phyloP scores from a whole-genome alignment of 2,888 invertebrate species.

The Cataglyphis rosenhaueri region DNA sequence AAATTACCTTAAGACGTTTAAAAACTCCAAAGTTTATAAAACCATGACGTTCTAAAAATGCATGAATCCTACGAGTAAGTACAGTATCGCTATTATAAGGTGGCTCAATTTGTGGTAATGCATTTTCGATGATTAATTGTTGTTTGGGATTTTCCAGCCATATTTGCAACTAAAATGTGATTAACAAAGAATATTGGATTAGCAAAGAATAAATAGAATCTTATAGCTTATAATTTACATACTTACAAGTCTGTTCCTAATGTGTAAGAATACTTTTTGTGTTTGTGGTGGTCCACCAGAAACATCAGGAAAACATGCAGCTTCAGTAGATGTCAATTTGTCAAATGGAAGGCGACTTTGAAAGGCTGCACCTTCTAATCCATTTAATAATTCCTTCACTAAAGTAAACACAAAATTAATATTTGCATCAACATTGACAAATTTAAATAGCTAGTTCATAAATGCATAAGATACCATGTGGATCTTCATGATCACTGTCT shows the following conservation, averaged over 20 bases:
- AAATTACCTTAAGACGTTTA: slow-evolving; percentile 91
- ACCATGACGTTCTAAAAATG: slow-evolving; percentile 97
- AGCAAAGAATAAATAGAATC: not conserved
- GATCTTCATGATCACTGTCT: slow-evolving; percentile 90
- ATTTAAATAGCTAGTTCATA: not conserved
- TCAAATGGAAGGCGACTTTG: slow-evolving; percentile 97
- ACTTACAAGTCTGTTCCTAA: slow-evolving; percentile 93
- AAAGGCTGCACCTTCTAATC: slow-evolving; percentile 96
- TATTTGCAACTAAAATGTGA: slow-evolving; percentile 89
- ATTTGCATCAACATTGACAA: not conserved
- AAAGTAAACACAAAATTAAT: slow-evolving; percentile 5
- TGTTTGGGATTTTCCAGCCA: slow-evolving; percentile 98
- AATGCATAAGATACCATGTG: slow-evolving; percentile 84
- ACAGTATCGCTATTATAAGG: slow-evolving; percentile 97
- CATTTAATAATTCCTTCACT: slow-evolving; percentile 84
- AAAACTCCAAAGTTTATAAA: slow-evolving; percentile 99
- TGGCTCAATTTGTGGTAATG: slow-evolving; percentile 92
- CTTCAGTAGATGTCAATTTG: slow-evolving; percentile 97
- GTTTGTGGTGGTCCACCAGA: slow-evolving; percentile 93
- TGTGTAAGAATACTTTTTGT: slow-evolving; percentile 95
- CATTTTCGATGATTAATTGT: slow-evolving; percentile 94
- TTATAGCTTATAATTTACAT: slow-evolving; percentile 2
- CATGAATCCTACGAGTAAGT: slow-evolving; percentile 93
- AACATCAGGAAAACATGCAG: slow-evolving; percentile 97
- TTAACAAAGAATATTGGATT: not conserved